Base-by-base conservation (phyloP, 2,797 vertebrate genomes). In the Gadopsis bispinosus region DNA sequence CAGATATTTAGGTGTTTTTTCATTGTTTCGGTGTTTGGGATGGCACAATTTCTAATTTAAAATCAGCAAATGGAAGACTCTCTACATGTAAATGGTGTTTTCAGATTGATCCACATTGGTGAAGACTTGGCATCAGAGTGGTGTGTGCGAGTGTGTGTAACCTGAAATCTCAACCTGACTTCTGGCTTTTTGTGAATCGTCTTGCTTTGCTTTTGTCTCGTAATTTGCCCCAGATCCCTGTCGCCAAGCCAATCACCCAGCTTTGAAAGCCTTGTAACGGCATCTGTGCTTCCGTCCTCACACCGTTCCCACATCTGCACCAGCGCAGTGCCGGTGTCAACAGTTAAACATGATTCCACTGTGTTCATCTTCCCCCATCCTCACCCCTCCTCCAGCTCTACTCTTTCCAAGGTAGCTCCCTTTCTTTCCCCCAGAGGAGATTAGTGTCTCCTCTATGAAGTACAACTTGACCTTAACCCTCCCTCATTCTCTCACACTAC, bases 401-500 rank as follows among this genome's bases (percentile, higher is more conserved):
- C 51, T 66, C 76, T 75, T 83, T 86, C 63, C 53, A 22, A 62
- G 76, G 37, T 60, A 72, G 55, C 81, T 81, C 74, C 51, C 60
- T 83, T 86, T 87, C 73, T 75, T 83, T 64, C 43, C 78, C 78
- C 70, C 17, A 33, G 76, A 87, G 87, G 73, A 89, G 89, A 93
- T 86, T 87, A 91, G 83, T 89, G 87, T 89, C 82, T 90, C 80
- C 84, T 87, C 85, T 81, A 77, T 85, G 79, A 91, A 87, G 89
- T 89, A 91, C 86, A 93, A 89, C 92, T 90, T 93, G 92, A 94
- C 91, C 93, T 93, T 85, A 87, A 90, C 86, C 86, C 66, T 75
- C 80, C 69, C 82, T 88, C 75, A 81, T 92, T 91, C 86, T 88
- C 77, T 71, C 41, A 70, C 87, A 73, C 78, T 82, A 59, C 76